phyloP scores from a whole-genome alignment of 2,797 vertebrate genomes.

The Malacoraja senta region DNA sequence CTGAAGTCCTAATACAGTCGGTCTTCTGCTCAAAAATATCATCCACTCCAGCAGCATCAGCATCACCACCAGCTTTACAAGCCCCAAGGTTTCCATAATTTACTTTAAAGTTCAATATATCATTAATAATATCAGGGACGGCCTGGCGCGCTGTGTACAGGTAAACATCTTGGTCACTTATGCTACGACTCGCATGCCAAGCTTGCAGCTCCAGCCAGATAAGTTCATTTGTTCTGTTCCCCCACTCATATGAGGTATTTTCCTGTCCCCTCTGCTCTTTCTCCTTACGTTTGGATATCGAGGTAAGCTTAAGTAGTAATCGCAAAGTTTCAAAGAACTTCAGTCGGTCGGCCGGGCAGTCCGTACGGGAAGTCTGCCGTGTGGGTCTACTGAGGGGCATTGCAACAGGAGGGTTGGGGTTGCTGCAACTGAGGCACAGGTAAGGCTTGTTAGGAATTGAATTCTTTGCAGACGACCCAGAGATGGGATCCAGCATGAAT shows the following conservation, averaged over 20 bases:
- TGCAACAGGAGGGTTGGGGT: conserved; percentile 79
- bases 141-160: conserved; percentile 90
- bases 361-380: conserved; percentile 90
- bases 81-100: conserved; percentile 69
- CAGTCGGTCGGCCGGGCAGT: conserved; percentile 90
- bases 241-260: conserved; percentile 79
- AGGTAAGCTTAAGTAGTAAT: conserved; percentile 94
- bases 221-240: conserved; percentile 83
- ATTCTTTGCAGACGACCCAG: conserved; percentile 74
- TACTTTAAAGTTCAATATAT: conserved; percentile 93
- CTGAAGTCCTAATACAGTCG: conserved; percentile 49
- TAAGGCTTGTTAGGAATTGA: conserved; percentile 82
- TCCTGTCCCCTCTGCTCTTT: conserved; percentile 90
- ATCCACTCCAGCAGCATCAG: conserved; percentile 57
- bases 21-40: conserved; percentile 47
- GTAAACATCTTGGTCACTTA: conserved; percentile 85
- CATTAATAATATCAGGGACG: conserved; percentile 92
- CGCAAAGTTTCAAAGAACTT: conserved; percentile 97
- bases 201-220: conserved; percentile 98
- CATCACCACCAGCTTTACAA: conserved; percentile 57
- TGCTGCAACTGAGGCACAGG: conserved; percentile 91
- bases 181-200: conserved; percentile 89
- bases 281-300: conserved; percentile 98
- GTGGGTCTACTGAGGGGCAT: conserved; percentile 78
- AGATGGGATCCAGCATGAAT: conserved; percentile 83